phyloP scores from a whole-genome alignment of 1,140 invertebrate species.

The Sarcophaga bullata region DNA sequence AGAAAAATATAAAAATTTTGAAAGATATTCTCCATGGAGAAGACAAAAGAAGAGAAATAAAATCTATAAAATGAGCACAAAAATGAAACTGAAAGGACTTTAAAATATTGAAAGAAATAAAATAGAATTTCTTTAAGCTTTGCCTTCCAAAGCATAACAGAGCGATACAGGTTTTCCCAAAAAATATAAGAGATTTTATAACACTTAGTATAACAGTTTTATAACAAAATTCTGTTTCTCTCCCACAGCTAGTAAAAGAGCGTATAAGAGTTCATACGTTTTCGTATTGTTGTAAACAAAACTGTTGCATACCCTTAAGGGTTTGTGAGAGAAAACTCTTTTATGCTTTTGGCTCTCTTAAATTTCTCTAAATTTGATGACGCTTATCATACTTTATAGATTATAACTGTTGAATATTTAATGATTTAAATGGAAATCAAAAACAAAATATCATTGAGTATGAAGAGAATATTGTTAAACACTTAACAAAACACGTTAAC shows the following conservation, averaged over 20 bases:
- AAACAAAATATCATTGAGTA: too few relatives aligned
- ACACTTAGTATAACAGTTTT: too few relatives aligned
- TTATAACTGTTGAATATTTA: slow-evolving; percentile 39
- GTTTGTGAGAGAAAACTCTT: not conserved
- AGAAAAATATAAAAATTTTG: too few relatives aligned
- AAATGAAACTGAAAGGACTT: slow-evolving; percentile 1
- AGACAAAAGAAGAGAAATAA: not conserved
- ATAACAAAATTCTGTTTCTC: too few relatives aligned
- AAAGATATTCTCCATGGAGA: not conserved
- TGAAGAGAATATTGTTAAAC: too few relatives aligned
- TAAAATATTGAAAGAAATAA: not conserved
- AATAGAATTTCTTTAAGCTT: too few relatives aligned
- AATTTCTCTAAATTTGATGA: not conserved
- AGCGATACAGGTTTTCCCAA: not conserved
- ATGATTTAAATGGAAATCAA: not conserved
- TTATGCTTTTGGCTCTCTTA: not conserved
- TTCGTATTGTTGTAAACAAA: not conserved
- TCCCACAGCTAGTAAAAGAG: too few relatives aligned
- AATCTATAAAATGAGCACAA: not conserved
- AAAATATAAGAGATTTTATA: too few relatives aligned
- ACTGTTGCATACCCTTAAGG: not conserved
- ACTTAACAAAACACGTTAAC: too few relatives aligned
- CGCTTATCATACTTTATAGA: not conserved
- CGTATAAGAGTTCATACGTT: too few relatives aligned
- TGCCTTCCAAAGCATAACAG: not conserved